Base-by-base conservation (phyloP, 2,113 vertebrate genomes). In the Triplophysa rosa region DNA sequence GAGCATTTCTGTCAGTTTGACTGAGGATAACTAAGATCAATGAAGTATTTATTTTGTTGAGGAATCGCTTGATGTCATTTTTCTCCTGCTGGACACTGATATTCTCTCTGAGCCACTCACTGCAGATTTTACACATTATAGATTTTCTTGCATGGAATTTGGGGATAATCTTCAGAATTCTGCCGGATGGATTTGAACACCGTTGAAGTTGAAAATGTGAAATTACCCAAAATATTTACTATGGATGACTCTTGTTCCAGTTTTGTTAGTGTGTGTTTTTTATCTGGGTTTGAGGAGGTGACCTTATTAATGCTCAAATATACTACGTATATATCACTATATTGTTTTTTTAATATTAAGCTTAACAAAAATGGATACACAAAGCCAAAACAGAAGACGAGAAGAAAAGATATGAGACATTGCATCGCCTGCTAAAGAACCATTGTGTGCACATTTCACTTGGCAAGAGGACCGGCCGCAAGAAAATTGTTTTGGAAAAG, bases 401-500 rank as follows among this genome's bases (percentile, higher is more conserved):
- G 3, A 59, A 13, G 33, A 26, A 29, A 59, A 59, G 29, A 29
- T 23, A 1, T 58, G 49, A 29, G 47, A 54, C 16, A 58, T 42
- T 26, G 40, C 16, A 3, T 52, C 1, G 67, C 52, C 37, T 17
- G 40, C 24, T 67, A 65, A 47, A 63, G 1, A 45, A 29, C 47
- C 45, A 56, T n/a, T 19, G 12, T 63, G 68, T 56, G 68, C 2
- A 8, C 26, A 77, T 58, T 58, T 58, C 54, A 54, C 49, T 54
- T 77, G 66, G 78, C 78, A 79, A 24, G n/a, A 45, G 23, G 40
- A 24, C 62, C n/a, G 17, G 49, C 63, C 68, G 45, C 33, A 52
- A 74, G 77, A 70, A 83, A 77, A 82, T 40, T 52, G 66, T 80
- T 81, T 82, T 78, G 37, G 42, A 74, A 69, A 84, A 82, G 72